Conservation (phyloP, 2,888 invertebrate genomes). For the Drosophila peninsularis region DNA sequence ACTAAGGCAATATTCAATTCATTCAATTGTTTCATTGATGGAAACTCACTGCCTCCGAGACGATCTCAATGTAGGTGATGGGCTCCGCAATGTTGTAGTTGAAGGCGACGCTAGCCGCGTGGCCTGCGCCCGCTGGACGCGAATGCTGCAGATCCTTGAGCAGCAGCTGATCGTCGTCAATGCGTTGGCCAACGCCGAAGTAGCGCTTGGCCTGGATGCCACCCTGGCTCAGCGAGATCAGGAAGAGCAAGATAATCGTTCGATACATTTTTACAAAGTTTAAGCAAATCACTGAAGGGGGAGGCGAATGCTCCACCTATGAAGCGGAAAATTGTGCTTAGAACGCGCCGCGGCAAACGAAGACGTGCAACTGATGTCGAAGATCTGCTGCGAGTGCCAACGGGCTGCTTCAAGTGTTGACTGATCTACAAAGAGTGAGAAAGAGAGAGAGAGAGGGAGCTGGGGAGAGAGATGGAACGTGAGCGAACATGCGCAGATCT, state of each 20-base stretch:
- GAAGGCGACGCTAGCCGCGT: conserved; percentile 74
- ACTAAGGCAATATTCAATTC: too few species aligned
- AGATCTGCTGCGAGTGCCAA: conserved; percentile 14
- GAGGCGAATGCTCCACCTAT: background rate
- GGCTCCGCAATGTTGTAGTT: conserved; percentile 75
- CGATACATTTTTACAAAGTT: conserved; percentile 40
- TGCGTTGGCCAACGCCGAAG: conserved; percentile 57
- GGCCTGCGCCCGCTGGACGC: conserved; percentile 57
- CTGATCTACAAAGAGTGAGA: conserved; percentile 44
- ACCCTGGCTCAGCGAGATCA: conserved; percentile 35
- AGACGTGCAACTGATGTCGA: conserved; percentile 59
- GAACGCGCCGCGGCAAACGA: conserved; percentile 63
- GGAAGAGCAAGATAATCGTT: conserved; percentile 21
- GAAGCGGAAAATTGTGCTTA: conserved; percentile 7
- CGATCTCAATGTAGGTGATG: conserved; percentile 79
- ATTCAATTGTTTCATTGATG: background rate
- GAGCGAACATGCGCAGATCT: conserved; percentile 5
- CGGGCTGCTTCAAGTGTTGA: conserved; percentile 51
- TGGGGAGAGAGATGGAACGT: background rate
- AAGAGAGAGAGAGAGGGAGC: conserved; percentile 11
- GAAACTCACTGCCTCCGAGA: conserved; percentile 79
- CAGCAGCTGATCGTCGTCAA: conserved; percentile 74
- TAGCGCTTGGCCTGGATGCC: conserved; percentile 31
- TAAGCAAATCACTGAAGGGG: too few species aligned
- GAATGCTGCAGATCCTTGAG: conserved; percentile 78